Base-by-base conservation (phyloP, 2,113 vertebrate species). In the Colinus virginianus region DNA sequence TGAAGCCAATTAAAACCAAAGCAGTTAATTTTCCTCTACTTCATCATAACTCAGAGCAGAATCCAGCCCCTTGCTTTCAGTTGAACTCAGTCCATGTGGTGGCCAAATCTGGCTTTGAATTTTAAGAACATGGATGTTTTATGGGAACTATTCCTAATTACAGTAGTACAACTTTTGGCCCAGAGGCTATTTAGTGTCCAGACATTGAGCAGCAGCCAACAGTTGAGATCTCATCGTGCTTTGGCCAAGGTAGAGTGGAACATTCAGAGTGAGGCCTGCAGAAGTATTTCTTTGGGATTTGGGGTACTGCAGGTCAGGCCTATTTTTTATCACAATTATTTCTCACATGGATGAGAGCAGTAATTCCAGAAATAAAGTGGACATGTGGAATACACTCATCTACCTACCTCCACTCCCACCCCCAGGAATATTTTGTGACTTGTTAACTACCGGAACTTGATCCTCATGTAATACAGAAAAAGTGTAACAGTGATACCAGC, bases 381-480 rank as follows among this genome's bases (percentile, higher is more conserved):
- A 75, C 19, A 6, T 13, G 38, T 90, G 74, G 70, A 75, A 81
- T 0, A 0, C 28, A 51, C 71, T 82, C 68, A 64, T 18, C 78
- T 88, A 90, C 84, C 90, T 91, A 85, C 82, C n/a, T 96, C 58
- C 40, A 87, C 70, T 89, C 32, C 20, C 51, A 84, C 28, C 34
- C 72, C 53, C 22, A 1, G 62, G 86, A 84, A 53, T 93, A 92
- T 75, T 88, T 95, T 94, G 86, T 78, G 74, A 94, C 84, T 74
- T 78, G 82, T 80, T 95, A 90, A 76, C 78, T 67, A 42, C 64
- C 83, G 69, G 77, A 96, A 96, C 71, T 70, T 0, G 26, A 87
- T 95, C 87, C 42, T 94, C 66, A 55, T 76, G 74, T 92, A 85
- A 91, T 67, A 94, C 42, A 96, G 96, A 94, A 96, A 96, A 96